phyloP scores from a whole-genome alignment of 1,140 invertebrate species.

The Brachionus sp. region DNA sequence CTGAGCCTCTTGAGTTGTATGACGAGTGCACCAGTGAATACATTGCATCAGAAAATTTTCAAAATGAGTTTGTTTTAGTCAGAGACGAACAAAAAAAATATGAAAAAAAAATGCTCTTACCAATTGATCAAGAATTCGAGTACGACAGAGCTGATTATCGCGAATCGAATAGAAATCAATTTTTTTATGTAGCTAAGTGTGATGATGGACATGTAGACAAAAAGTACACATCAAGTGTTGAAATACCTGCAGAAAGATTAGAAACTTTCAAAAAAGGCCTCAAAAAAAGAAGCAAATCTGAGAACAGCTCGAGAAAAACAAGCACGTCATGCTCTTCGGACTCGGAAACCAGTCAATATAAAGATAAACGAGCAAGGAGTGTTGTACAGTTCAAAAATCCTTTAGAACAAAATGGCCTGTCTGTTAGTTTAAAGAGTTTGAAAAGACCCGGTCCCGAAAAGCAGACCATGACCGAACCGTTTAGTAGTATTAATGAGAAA shows the following conservation, averaged over 20 bases:
- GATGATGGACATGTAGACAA: neutral
- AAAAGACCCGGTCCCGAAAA: constrained; percentile 26
- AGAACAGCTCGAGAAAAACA: constrained; percentile 15
- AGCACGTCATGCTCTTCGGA: neutral
- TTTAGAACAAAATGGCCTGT: neutral
- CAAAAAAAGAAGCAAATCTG: neutral
- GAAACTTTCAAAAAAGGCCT: constrained; percentile 27
- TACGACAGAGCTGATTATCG: neutral
- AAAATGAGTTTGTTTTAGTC: constrained; percentile 16
- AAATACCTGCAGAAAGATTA: constrained; percentile 34
- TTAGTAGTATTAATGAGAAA: neutral
- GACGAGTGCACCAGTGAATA: constrained; percentile 23
- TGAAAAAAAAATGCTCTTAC: constrained; percentile 16
- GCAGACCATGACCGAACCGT: constrained; percentile 32
- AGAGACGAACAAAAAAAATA: constrained; percentile 7
- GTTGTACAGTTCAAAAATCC: constrained; percentile 37
- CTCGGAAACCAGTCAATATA: neutral
- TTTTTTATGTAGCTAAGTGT: neutral
- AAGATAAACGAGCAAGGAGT: constrained; percentile 12
- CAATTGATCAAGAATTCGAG: neutral
- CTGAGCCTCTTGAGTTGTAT: constrained; percentile 6
- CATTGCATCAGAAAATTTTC: constrained; percentile 20
- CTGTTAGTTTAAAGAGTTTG: constrained; percentile 34
- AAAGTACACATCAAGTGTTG: constrained; percentile 39
- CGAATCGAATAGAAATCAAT: neutral